A percentile compares a stretch with the other conserved stretches of the same genome.
Evolutionary conservation across 2,113 vertebrate genomes (phyloP).

Genomic region (Lepus americanus): DNA sequence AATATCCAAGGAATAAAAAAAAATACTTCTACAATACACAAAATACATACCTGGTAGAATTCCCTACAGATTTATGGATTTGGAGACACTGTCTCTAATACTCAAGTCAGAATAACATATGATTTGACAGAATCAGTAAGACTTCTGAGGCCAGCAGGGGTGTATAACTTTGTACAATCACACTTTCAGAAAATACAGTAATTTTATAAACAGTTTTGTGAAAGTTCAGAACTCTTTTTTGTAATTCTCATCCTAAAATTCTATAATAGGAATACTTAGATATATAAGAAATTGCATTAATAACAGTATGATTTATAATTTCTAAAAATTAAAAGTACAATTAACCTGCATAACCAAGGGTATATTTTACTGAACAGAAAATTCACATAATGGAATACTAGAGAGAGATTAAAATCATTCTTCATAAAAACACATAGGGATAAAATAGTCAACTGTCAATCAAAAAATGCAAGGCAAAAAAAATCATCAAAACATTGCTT

Average conservation of each 20-base stretch:
- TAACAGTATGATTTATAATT: not conserved
- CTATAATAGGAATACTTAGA: not conserved
- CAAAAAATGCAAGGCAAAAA: not conserved
- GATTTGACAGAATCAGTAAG: not conserved
- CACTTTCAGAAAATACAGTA: not conserved
- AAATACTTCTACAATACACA: not conserved
- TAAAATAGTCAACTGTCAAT: not conserved
- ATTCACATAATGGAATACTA: not conserved
- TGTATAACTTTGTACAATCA: not conserved
- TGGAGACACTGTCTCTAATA: not conserved
- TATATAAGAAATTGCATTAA: not conserved
- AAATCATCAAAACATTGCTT: slow-evolving; percentile 33
- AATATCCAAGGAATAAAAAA: not conserved
- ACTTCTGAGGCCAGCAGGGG: not conserved
- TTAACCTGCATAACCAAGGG: not conserved
- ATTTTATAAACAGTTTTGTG: not conserved
- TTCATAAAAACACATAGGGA: not conserved
- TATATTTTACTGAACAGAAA: not conserved
- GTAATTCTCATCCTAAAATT: not conserved
- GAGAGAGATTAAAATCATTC: not conserved
- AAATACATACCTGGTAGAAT: not conserved
- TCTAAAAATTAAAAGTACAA: not conserved
- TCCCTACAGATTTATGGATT: not conserved
- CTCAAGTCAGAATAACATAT: no score
- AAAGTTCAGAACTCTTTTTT: not conserved